Base-by-base conservation (phyloP, 2,113 vertebrate genomes). In the Macquaria australasica region DNA sequence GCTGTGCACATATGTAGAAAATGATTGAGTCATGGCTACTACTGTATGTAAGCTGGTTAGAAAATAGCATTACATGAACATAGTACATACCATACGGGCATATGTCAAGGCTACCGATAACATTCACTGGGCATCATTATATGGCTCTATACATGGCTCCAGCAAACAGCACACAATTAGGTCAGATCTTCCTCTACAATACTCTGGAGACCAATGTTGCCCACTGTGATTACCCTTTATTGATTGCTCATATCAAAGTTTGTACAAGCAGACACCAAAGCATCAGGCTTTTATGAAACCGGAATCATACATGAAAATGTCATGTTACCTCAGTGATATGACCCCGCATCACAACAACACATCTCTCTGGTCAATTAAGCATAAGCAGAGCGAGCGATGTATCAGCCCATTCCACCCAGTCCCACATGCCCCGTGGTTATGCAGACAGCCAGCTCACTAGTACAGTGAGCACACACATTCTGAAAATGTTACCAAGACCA, bases 301-400 rank as follows among this genome's bases (percentile, higher is more conserved):
- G 18, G 73, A 69, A 53, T 66, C 75, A 39, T 45, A 31, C 75
- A 75, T 71, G 71, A 51, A 93, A 88, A 92, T 90, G 77, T 84
- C 83, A 83, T 80, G 73, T 76, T 62, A 84, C n/a, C 79, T 86
- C 63, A 77, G 80, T 91, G 82, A 87, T 77, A 81, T 25, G 82
- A 89, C 53, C 18, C 71, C 2, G 37, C 28, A 71, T 81, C 60
- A 69, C 74, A 79, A 70, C 90, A 81, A 51, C 77, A 41, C 83
- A 43, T 28, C 72, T 85, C 85, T 83, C 74, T n/a, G 86, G 80
- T 89, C 91, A 91, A 88, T 95, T 88, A 89, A 83, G 56, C 82
- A 64, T 51, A 15, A 76, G 70, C 67, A 59, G 75, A 84, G 58
- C 6, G 43, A 84, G 66, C 0, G 2, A 75, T 9, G 67, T 62